These are phyloP conservation scores for Poecilobothrus nobilitatus DNA, from an alignment of 2,888 invertebrate species.

Conservation along the genomic window DNA sequence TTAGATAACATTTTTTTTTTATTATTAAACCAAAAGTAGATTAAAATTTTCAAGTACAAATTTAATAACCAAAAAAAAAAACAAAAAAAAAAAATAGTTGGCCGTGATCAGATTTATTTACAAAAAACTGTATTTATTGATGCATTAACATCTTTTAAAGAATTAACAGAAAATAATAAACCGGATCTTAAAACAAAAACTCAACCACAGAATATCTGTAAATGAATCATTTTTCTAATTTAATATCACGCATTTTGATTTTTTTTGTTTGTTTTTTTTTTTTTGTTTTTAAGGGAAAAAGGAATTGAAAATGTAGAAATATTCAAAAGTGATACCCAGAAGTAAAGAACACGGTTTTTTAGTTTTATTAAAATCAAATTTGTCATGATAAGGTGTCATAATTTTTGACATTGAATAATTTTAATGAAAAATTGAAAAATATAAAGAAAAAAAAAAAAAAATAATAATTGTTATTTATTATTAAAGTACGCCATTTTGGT, in stretches of 20 bases:
- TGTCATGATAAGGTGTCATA: background rate
- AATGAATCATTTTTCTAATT: background rate
- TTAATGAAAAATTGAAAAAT: no score
- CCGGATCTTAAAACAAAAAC: background rate
- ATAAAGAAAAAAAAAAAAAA: no score
- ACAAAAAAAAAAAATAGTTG: background rate
- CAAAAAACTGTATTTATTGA: background rate
- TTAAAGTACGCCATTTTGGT: no score
- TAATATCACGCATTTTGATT: no score
- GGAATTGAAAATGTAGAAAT: background rate
- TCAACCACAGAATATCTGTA: background rate
- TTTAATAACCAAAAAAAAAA: background rate
- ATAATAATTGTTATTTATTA: no score
- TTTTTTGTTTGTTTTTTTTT: no score
- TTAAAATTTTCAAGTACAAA: conserved; percentile 5
- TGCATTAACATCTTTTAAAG: background rate
- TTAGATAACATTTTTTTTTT: background rate
- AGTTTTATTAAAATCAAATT: background rate
- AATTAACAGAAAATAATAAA: background rate
- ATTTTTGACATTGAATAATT: background rate
- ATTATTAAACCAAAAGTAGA: background rate
- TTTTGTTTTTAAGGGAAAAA: background rate
- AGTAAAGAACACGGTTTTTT: background rate
- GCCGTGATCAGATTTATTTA: background rate
- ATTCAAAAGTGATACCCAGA: no score